Conservation (phyloP, 1,140 invertebrate species). For the Heliconius eleuchia region DNA sequence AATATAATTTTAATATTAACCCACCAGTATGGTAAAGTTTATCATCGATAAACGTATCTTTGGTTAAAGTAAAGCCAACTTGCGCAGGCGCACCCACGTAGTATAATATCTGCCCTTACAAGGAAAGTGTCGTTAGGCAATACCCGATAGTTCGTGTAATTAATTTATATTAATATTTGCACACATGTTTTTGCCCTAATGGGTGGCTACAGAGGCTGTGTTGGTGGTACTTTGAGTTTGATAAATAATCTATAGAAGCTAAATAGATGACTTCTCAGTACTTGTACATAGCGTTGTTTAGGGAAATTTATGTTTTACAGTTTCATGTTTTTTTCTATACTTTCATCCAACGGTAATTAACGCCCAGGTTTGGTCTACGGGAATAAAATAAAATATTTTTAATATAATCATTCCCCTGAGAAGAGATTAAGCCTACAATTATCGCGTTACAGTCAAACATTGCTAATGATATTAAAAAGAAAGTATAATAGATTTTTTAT, state of each 20-base stretch:
- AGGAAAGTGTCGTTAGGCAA: constrained; percentile 30
- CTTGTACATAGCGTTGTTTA: no score
- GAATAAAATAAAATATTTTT: no score
- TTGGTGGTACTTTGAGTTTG: not conserved
- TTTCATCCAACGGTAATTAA: no score
- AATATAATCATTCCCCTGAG: no score
- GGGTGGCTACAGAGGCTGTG: not conserved
- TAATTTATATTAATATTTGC: constrained; percentile 23
- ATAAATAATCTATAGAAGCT: not conserved
- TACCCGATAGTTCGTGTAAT: constrained; percentile 23
- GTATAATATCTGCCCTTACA: constrained; percentile 26
- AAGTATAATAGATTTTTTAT: no score
- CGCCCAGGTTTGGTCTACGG: no score
- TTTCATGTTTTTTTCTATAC: no score
- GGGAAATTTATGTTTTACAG: no score
- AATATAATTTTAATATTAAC: not conserved
- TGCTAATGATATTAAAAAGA: no score
- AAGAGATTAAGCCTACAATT: no score
- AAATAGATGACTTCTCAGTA: no score
- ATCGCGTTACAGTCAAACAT: no score
- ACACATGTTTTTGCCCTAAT: constrained; percentile 8
- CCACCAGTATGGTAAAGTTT: constrained; percentile 18
- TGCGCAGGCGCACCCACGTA: constrained; percentile 25
- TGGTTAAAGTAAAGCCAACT: constrained; percentile 16
- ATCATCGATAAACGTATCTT: constrained; percentile 19